Evolutionary conservation across 2,888 invertebrate genomes (phyloP).

Genomic region (Pinctada fucata): DNA sequence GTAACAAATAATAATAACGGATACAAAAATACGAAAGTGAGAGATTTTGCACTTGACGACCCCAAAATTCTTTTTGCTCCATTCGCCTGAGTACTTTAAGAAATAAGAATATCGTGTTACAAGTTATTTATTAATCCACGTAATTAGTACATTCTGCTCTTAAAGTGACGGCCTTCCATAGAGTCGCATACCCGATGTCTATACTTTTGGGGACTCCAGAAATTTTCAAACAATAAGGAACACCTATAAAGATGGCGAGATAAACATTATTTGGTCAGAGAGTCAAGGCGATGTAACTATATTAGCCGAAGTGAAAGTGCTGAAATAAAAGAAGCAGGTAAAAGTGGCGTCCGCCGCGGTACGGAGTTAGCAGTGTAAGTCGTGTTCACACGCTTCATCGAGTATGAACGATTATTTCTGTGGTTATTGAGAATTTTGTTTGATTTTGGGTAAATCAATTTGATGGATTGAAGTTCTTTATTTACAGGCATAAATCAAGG

Average conservation of each 20-base stretch:
- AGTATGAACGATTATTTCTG: no score
- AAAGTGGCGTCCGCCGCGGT: background rate
- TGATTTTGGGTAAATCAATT: no score
- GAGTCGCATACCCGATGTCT: background rate
- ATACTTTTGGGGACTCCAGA: background rate
- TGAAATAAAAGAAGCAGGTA: background rate
- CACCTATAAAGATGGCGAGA: background rate
- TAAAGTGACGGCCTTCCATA: background rate
- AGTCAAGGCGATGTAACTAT: background rate
- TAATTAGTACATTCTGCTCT: background rate
- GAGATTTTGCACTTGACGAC: no score
- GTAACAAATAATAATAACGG: no score
- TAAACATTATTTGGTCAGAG: background rate
- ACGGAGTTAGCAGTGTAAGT: background rate
- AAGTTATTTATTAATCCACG: background rate
- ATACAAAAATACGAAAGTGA: no score
- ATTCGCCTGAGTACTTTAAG: background rate
- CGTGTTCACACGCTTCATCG: background rate
- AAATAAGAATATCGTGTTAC: constrained; percentile 1
- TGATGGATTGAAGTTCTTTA: no score
- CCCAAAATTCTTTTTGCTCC: no score
- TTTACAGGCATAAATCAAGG: no score
- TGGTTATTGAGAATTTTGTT: no score
- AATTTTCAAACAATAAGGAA: background rate
- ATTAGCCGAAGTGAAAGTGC: constrained; percentile 1